Evolutionary conservation across 1,140 invertebrate genomes (phyloP), one percentile per base, ranked within the genome.

Genomic region (Harlomillsia oculata): DNA sequence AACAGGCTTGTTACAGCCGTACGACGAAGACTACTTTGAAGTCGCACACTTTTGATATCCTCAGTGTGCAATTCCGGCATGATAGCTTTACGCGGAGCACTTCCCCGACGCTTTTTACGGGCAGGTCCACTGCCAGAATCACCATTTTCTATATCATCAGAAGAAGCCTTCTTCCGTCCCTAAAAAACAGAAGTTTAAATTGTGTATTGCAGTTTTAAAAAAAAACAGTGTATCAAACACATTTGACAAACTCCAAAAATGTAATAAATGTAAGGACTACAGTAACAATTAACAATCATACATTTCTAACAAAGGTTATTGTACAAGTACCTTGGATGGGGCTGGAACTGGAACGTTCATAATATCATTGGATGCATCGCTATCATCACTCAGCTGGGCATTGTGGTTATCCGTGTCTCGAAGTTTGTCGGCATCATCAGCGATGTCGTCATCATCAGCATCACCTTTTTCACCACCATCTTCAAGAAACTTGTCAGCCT

Each of bases 1-100:
- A 84, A 70, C 62, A 84, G 71, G 41, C 71, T 74, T 1, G 76
- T 74, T 14, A 71, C 73, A 30, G 75, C 74, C 73, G 77, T 67
- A 45, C 9, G 70, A 64, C 23, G 71, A 70, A 60, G 71, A 71
- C 21, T 39, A 18, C 16, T 51, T 52, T 1, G 29, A 3, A 13
- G 50, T 55, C 4, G 36, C 25, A 0, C 9, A 4, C 4, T 6
- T 51, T 25, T 51, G 11, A 37, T n/a, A n/a, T n/a, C n/a, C n/a
- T n/a, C n/a, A n/a, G n/a, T n/a, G n/a, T n/a, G n/a, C n/a, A n/a
- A n/a, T n/a, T n/a, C n/a, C n/a, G n/a, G n/a, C n/a, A n/a, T n/a
- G n/a, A n/a, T n/a, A n/a, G n/a, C n/a, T 34, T 34, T 34, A 34
- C 8, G n/a, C 32, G 32, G 32, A 9, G 8, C 39, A 23, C 49